Evolutionary conservation across 1,140 invertebrate genomes (phyloP).

Genomic region (Trialeurodes vaporariorum): DNA sequence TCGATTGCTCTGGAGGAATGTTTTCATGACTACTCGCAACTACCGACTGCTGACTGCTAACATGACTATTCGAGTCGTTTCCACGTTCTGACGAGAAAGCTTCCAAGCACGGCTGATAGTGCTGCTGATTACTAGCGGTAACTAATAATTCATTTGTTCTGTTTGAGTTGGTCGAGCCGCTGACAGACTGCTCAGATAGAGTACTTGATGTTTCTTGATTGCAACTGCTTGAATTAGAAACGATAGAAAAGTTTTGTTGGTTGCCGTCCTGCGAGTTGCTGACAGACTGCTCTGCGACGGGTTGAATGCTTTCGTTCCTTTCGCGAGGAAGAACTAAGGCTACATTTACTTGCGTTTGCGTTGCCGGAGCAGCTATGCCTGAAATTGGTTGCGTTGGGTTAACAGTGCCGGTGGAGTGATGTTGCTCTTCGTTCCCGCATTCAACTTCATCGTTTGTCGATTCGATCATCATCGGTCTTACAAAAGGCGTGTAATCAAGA

Average conservation of each 20-base stretch:
- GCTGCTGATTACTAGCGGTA: not conserved
- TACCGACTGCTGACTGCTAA: constrained; percentile 42
- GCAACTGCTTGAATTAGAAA: constrained; percentile 35
- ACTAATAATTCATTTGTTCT: not conserved
- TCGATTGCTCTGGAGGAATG: constrained; percentile 32
- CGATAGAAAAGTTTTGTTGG: constrained; percentile 20
- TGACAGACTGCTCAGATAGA: not conserved
- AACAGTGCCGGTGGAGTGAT: constrained; percentile 23
- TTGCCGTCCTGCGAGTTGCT: constrained; percentile 6
- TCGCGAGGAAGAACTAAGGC: constrained; percentile 8
- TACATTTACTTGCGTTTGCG: not conserved
- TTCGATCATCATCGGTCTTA: not conserved
- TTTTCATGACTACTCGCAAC: constrained; percentile 31
- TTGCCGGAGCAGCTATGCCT: not conserved
- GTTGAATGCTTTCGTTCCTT: constrained; percentile 1
- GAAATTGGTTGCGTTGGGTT: constrained; percentile 10
- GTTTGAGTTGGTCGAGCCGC: not conserved
- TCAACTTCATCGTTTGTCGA: not conserved
- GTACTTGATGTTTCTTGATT: constrained; percentile 36
- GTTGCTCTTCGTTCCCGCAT: constrained; percentile 22
- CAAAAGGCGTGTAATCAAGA: constrained; percentile 55
- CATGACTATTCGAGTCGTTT: not conserved
- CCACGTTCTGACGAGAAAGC: too few relatives aligned
- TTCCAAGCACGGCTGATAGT: not conserved
- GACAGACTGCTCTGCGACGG: constrained; percentile 2